Percentiles rank a stretch among this genome's conserved stretches.
Conservation (phyloP, 2,797 vertebrate genomes). For the Sebastes vulpes region DNA sequence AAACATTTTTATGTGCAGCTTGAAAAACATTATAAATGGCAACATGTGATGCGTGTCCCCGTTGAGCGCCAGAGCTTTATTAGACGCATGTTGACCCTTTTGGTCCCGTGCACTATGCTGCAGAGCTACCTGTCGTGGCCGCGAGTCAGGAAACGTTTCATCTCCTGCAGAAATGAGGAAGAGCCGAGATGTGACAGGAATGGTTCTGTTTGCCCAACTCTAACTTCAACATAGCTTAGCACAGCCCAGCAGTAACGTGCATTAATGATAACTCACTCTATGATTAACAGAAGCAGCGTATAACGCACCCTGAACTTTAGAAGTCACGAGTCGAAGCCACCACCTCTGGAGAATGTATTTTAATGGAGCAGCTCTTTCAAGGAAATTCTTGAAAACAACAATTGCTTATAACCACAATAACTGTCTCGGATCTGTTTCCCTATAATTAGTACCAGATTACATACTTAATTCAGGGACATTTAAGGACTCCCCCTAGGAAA, state of each 20-base stretch:
- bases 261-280: background rate
- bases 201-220: background rate
- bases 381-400: background rate
- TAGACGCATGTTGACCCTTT: background rate
- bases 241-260: background rate
- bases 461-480: background rate
- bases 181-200: background rate
- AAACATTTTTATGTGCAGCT: constrained; percentile 56
- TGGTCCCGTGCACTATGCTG: background rate
- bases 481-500: background rate
- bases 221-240: background rate
- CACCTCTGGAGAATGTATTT: background rate
- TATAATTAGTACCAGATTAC: background rate
- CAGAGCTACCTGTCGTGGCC: background rate
- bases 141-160: background rate
- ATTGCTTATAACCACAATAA: background rate
- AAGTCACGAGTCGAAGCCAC: background rate
- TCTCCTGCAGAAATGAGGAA: background rate
- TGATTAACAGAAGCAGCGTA: background rate
- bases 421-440: background rate
- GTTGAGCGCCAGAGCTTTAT: constrained; percentile 1
- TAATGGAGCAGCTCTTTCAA: background rate
- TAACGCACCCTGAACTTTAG: background rate
- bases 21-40: constrained; percentile 50
- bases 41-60: constrained; percentile 29